Base-by-base conservation (phyloP, 2,888 invertebrate genomes). In the Tillus elongatus region DNA sequence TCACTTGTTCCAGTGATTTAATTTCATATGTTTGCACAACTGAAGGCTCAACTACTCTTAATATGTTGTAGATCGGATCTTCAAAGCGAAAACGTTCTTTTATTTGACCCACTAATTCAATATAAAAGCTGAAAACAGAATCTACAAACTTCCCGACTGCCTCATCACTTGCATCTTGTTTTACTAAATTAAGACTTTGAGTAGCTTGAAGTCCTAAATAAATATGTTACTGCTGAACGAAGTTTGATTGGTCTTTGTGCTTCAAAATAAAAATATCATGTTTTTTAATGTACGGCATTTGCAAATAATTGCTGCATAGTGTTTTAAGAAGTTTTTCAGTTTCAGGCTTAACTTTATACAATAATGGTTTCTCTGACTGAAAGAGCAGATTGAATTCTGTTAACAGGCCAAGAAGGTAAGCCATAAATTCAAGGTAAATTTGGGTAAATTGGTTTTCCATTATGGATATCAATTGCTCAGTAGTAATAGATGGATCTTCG, bases 361-460 rank as follows among this genome's bases (percentile, higher is more conserved):
- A 31, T 11, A 50, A 34, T 9, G 51, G 45, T 28, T 28, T 39
- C 36, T 52, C 49, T 4, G 37, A 35, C 37, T 54, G 50, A 34
- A 47, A 47, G 8, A 47, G 27, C 3, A 27, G 19, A 44, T 52
- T 53, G 35, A 54, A 54, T 15, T 50, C 41, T n/a, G 30, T 50
- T 29, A 51, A 27, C n/a, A 52, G 28, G 13, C 37, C 42, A 27
- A 53, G 36, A 13, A 33, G 28, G 36, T 55, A 52, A 13, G 42
- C 38, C 49, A 54, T 50, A 34, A 54, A 54, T 33, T 53, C 49
- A 28, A 54, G 32, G 40, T 53, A 50, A 15, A 52, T 36, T 38
- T 44, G 33, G 12, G 55, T 51, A 32, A 54, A 52, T 36, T 46
- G 36, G 42, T 55, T 56, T 4, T 40, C 35, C 46, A 57, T 47